Conservation (phyloP, 2,797 vertebrate species). For the Ateles fusciceps region DNA sequence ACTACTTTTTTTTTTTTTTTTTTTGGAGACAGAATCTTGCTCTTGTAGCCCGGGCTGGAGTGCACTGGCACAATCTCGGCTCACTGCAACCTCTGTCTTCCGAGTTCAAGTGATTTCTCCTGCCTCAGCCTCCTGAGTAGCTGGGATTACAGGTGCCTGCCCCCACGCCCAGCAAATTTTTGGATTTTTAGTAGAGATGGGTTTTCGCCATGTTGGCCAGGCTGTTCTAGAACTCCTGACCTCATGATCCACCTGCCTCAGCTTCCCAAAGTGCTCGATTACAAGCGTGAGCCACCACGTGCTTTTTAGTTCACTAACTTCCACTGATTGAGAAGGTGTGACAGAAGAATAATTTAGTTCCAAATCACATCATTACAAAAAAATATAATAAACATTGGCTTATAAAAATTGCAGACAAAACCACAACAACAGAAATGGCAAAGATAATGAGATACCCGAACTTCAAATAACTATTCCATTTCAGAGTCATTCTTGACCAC, state of each 20-base stretch:
- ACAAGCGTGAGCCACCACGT: accelerated
- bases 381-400: not conserved
- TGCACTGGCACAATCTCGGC: not conserved
- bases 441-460: not conserved
- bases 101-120: no score
- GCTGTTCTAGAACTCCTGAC: no score
- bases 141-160: no score
- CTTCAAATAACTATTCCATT: not conserved
- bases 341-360: not conserved
- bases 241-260: no score
- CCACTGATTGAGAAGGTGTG: not conserved
- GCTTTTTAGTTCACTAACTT: not conserved
- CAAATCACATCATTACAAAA: conserved; percentile 9
- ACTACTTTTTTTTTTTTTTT: not conserved
- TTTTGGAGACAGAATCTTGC: not conserved
- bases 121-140: no score
- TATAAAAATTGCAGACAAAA: not conserved
- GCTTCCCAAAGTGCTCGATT: no score
- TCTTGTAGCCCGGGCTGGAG: not conserved
- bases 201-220: no score
- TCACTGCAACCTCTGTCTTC: no score
- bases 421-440: not conserved
- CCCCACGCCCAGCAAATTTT: no score
- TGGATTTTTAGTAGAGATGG: no score
- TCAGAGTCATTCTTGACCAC: not conserved